Base-by-base conservation (phyloP, 30 jellyfish, hydroid and myxozoan genomes). In the Cassiopea xamachana region DNA sequence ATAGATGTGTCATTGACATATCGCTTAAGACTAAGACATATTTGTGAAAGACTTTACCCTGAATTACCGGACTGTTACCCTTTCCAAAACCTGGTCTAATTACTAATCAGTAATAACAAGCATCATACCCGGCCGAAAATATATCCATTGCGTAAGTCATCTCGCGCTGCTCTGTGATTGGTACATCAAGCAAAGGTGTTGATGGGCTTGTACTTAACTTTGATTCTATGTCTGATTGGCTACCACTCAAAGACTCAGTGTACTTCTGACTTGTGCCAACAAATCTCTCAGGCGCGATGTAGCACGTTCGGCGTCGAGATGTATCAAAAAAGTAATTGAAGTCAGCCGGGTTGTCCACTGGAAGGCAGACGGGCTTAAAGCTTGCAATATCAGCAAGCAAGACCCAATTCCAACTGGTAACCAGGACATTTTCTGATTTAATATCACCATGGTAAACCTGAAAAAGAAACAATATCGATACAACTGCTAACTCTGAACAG, bases 251-350 rank as follows among this genome's bases (percentile, higher is more conserved):
- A 6, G 91, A 80, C 48, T 88, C 97, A 7, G 90, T 51, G 43
- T 80, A 87, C 86, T 87, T 88, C 90, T 96, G 91, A 75, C 94
- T 90, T 60, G 94, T 77, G 46, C 96, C 98, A 5, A 81, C 91
- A 90, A 97, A 92, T 44, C 99, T 87, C 81, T 97, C 99, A 84
- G 99, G 99, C 75, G 99, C 98, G 67, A 97, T 80, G 91, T 93
- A 93, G 90, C 99, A 97, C 1, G 97, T 89, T 47, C 98, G 94
- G 64, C 98, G 91, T 17, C 99, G 82, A 49, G 99, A 91, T 14
- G 99, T 97, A 77, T 97, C 99, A 78, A 97, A 97, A 83, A 97
- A 97, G 82, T 97, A 97, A 55, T 97, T 97, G 88, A 93, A 97
- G 82, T 97, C 98, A 14, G 98, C 98, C 15, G 98, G 99, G 86